Base-by-base conservation (phyloP, 2,113 vertebrate species). In the Leiothrix lutea region DNA sequence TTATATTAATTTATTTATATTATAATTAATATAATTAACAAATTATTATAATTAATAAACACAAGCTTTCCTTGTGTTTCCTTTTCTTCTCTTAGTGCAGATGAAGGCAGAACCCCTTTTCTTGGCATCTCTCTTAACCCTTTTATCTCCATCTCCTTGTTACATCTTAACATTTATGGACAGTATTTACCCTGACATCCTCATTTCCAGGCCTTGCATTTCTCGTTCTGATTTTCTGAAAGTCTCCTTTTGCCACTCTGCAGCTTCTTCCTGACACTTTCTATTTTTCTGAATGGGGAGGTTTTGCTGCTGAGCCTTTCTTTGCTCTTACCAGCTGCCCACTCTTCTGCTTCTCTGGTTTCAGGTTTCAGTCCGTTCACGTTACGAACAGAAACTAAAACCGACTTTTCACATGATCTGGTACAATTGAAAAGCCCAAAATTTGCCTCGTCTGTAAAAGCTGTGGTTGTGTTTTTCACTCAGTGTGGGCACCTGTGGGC, bases 311-410 rank as follows among this genome's bases (percentile, higher is more conserved):
- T 4, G 14, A 62, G 61, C 24, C 35, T 78, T 86, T 85, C n/a
- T 79, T 67, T 70, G 79, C 56, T 66, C 50, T 28, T 36, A 14
- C 1, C 1, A 38, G 44, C 81, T 82, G 74, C 94, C 47, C 81
- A 75, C 91, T 90, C 77, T 91, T 80, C 50, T 86, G 60, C 47
- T 78, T 70, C 73, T 71, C 90, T 33, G 21, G 65, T 92, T 94
- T 94, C 95, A 57, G 48, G 50, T 91, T 91, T 50, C 85, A 58
- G 36, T 31, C 47, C 1, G 3, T 29, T 81, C 70, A 29, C 0
- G 0, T 33, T 42, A 16, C 6, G 51, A 87, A 85, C 47, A 50
- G 57, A 93, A 89, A 81, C 56, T 57, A 70, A 85, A 93, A 66
- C 61, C 0, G 13, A 5, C 64, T 33, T 35, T 36, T 94, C 58